Base-by-base conservation (phyloP, 2,797 vertebrate species). In the Kryptolebias ocellatus region DNA sequence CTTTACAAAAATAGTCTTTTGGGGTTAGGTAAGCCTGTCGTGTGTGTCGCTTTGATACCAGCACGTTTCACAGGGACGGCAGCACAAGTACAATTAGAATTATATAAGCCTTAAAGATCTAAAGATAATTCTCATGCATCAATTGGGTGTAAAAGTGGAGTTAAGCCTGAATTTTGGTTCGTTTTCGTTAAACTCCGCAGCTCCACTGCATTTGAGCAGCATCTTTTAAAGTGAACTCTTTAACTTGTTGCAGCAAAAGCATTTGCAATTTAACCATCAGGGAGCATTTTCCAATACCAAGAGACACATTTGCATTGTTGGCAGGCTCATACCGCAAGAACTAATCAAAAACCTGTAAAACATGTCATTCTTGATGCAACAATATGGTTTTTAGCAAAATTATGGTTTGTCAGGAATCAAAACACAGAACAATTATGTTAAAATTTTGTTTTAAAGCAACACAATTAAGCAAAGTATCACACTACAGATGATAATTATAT, bases 11-110 rank as follows among this genome's bases (percentile, higher is more conserved):
- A 70, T 74, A 79, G 70, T 67, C 64, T 12, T 15, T 54, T 18
- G 57, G 44, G 64, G 76, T 83, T 78, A 78, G 70, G 70, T 77
- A 31, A 76, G 71, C 50, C 72, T 18, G 51, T 81, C 50, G 29
- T 55, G 52, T 59, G 66, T 28, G 66, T 18, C 61, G 29, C 46
- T 58, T 74, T 67, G 74, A 71, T 63, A 64, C 60, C 62, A 24
- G 54, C 51, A 50, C 67, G 70, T 11, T 5, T 70, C 71, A 69
- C 28, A 1, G 42, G 49, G 29, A 72, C 68, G 27, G 62, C 27
- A 18, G 50, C 16, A 53, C 29, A 34, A 69, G 53, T 59, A 62
- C 29, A 50, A 56, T 34, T 59, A 53, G 27, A 27, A 45, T 24
- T 52, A 53, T 31, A 58, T 58, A 60, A 66, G 59, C 20, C 4